Evolutionary conservation across 1,140 invertebrate species (phyloP), one percentile per base, ranked within the genome.

Genomic region (Acyrthosiphon pisum): DNA sequence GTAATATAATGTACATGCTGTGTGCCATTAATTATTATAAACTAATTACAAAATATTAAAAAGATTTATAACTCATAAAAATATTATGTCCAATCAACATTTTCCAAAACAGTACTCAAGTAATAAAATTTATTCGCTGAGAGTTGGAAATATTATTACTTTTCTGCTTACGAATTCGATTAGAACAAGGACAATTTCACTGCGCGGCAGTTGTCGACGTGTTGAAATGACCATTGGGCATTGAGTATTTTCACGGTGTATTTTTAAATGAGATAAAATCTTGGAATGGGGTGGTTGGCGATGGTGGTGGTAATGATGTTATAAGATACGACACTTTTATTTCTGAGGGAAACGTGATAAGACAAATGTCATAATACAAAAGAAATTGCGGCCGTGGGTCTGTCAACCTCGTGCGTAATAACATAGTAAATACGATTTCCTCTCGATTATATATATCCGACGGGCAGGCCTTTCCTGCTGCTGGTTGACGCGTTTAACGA

Each of bases 341-440:
- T 87, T 87, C 86, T 50, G 46, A 48, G 30, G 46, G 48, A 87
- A 87, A 87, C 46, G 30, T 87, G 86, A 87, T 87, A 87, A 87
- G 86, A 87, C 86, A 46, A 87, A 87, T 48, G 86, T 48, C 84
- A 87, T 87, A 87, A 87, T 50, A 87, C 46, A 50, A 48, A 87
- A 87, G 46, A 46, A 48, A 87, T 48, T 87, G 86, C 48, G 46
- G 86, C 30, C 86, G 18, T 48, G 46, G 46, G 30, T 48, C 86
- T 87, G 46, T 87, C 86, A 87, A 87, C 86, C 30, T n/a, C 44
- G 30, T 6, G 86, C 86, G 26, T 46, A 86, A 46, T 87, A 86
- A 35, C 48, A 87, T 87, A 87, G 86, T 87, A 87, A 87, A 87
- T 87, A 87, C 46, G 46, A 87, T 87, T 87, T 48, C 86, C 86